Percentiles rank a stretch among this genome's conserved stretches.
These are phyloP conservation scores for Mimachlamys varia DNA, from an alignment of 2,888 invertebrate genomes.

Conservation along the genomic window DNA sequence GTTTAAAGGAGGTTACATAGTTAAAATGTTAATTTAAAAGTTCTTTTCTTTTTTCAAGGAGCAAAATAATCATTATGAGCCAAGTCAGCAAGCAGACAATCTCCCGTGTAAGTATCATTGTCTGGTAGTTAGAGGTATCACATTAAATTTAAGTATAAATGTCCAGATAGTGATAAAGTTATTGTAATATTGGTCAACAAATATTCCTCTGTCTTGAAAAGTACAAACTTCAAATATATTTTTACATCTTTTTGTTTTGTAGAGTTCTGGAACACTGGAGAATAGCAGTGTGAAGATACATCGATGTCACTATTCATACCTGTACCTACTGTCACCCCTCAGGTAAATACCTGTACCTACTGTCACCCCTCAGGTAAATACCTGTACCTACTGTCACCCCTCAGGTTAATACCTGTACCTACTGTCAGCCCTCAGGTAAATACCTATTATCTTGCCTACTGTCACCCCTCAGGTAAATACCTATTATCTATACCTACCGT, in stretches of 20 bases:
- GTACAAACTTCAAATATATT: no score
- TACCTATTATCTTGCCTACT: not conserved
- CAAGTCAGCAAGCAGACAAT: slow-evolving; percentile 80
- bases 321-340: slow-evolving; percentile 80
- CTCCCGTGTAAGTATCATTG: slow-evolving; percentile 73
- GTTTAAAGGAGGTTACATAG: no score
- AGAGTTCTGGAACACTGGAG: slow-evolving; percentile 80
- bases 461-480: not conserved
- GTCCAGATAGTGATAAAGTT: no score
- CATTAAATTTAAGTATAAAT: no score
- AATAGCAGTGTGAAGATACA: slow-evolving; percentile 80
- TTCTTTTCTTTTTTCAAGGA: slow-evolving; percentile 66
- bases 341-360: slow-evolving; percentile 79
- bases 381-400: not conserved
- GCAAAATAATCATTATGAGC: slow-evolving; percentile 80
- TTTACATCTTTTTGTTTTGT: slow-evolving; percentile 46
- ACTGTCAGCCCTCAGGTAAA: not conserved
- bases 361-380: slow-evolving; percentile 79
- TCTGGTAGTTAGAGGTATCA: no score
- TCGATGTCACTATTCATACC: slow-evolving; percentile 78
- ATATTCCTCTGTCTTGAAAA: no score
- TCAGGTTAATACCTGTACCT: not conserved
- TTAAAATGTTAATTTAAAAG: not conserved
- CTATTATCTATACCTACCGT: no score
- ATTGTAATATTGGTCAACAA: no score